Base-by-base conservation (phyloP, 2,113 vertebrate species). In the Machaerirhynchus nigripectus region DNA sequence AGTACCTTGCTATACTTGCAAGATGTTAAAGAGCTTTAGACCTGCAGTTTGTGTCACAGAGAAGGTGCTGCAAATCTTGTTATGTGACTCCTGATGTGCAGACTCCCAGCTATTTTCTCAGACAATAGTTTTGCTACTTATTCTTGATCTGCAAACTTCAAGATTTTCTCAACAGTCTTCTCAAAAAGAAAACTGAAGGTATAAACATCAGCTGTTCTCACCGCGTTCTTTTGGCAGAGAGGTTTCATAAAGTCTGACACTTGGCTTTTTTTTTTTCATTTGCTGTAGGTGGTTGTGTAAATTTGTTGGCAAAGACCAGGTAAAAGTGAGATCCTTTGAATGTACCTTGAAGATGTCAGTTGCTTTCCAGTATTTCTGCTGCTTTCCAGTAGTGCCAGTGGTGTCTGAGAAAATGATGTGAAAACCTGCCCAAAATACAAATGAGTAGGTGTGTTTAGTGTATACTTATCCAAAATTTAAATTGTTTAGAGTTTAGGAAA, bases 161-260 rank as follows among this genome's bases (percentile, higher is more conserved):
- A 89, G 44, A 80, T 57, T 89, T 86, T 75, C 12, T 27, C 42
- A 46, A n/a, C 4, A 67, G 17, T 75, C 20, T 68, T 71, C 44
- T 89, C 20, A 27, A 57, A 86, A 74, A 61, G 14, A 73, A 84
- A 67, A 24, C 24, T 47, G 44, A 83, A 80, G 26, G 6, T 60
- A 46, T 27, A 76, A 71, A 69, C 3, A 17, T 86, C 57, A 77
- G 4, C 26, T 57, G 13, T 37, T 89, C 85, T 65, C 28, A 61
- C 23, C 0, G 0, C 0, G 1, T 35, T 67, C 22, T 84, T 71
- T 71, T 52, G 15, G 6, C 15, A 70, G 27, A 44, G 49, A 40
- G 6, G 4, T 75, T 87, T 87, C 47, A 63, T 63, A 10, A 84
- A 59, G 16, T 46, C 52, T 82, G 65, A 40, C 30, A 39, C 24